Percentiles rank a stretch among this genome's conserved stretches.
phyloP scores from a whole-genome alignment of 2,113 vertebrate genomes.

The Platysteira castanea region DNA sequence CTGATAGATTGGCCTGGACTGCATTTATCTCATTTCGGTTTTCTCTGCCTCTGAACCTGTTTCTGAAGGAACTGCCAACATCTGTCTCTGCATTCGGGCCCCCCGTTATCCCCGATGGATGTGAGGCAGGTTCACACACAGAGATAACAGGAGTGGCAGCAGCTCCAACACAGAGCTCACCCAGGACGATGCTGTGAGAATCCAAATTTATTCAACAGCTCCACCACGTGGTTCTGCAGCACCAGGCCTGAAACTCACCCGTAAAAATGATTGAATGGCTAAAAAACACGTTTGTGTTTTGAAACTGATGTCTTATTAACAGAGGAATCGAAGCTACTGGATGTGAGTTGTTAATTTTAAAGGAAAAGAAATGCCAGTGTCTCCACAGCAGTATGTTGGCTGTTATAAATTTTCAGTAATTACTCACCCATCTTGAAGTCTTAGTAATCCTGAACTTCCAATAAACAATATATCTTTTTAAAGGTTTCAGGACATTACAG shows the following conservation, averaged over 20 bases:
- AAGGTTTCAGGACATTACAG: background rate
- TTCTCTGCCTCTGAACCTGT: background rate
- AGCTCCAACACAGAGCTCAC: background rate
- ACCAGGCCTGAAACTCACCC: background rate
- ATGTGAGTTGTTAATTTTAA: background rate
- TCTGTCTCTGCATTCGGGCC: background rate
- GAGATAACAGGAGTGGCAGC: background rate
- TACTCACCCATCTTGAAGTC: background rate
- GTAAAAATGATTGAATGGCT: background rate
- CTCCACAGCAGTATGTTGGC: background rate
- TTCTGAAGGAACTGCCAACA: background rate
- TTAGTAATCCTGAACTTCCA: background rate
- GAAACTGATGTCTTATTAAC: background rate
- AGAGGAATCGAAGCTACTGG: background rate
- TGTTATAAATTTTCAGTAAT: constrained; percentile 12
- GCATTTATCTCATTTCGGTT: background rate
- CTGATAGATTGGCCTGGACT: background rate
- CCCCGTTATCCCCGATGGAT: background rate
- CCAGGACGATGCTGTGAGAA: background rate
- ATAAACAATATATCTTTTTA: background rate
- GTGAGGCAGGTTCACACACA: background rate
- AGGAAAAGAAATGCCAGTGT: background rate
- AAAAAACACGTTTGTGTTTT: background rate
- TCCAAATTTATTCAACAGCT: constrained; percentile 73
- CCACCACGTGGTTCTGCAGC: constrained; percentile 69